Conservation (phyloP, 2,797 vertebrate genomes). For the Propithecus perrieri region DNA sequence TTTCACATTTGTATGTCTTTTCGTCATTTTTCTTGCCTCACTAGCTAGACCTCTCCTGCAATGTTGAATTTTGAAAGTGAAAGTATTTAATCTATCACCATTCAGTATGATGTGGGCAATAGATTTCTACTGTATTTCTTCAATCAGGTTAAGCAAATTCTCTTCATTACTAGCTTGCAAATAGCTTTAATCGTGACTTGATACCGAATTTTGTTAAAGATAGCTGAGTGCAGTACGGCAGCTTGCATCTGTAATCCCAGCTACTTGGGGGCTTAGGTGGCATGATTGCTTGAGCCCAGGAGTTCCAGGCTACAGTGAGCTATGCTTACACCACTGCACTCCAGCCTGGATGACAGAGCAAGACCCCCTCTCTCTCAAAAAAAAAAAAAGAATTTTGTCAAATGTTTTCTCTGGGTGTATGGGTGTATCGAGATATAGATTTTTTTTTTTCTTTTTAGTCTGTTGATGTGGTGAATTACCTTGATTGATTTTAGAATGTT, state of each 20-base stretch:
- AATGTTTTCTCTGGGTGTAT: neutral
- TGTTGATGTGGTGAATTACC: neutral
- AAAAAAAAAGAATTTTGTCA: neutral
- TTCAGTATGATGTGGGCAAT: neutral
- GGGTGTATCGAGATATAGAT: neutral
- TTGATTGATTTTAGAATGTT: neutral
- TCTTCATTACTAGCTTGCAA: neutral
- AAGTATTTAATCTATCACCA: neutral
- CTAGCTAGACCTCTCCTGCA: neutral
- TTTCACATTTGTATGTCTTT: neutral
- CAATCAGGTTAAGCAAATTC: neutral
- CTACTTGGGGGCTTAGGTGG: neutral
- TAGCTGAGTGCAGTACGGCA: neutral
- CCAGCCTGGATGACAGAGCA: neutral
- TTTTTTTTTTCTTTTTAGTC: neutral
- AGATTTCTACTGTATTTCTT: neutral
- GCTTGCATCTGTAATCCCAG: neutral
- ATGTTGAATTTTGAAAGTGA: neutral
- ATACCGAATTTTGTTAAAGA: neutral
- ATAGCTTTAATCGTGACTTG: neutral
- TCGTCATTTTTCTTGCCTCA: neutral
- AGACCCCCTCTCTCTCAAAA: neutral
- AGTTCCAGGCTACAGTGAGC: neutral
- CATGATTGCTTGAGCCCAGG: neutral
- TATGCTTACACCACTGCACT: neutral